Percentiles rank a stretch among this genome's conserved stretches.
These are phyloP conservation scores for Parnassius smintheus DNA, from an alignment of 2,888 invertebrate species.

Conservation along the genomic window DNA sequence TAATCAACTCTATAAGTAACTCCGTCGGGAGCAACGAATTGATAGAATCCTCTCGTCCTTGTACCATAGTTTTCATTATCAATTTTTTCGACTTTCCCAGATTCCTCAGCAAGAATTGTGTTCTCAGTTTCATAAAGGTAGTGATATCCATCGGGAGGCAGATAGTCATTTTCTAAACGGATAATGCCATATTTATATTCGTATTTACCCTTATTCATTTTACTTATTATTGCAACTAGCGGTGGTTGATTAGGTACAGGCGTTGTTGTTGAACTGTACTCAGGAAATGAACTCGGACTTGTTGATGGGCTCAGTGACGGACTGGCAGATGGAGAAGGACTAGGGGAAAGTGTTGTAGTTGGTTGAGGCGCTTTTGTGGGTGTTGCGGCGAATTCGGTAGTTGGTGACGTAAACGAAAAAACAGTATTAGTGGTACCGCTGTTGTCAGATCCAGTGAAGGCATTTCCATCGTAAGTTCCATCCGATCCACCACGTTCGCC, in stretches of 20 bases:
- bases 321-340: conserved; percentile 18
- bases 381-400: conserved; percentile 20
- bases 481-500: conserved; percentile 10
- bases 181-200: conserved; percentile 55
- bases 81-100: conserved; percentile 55
- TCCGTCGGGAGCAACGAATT: conserved; percentile 84
- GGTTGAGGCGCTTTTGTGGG: conserved; percentile 17
- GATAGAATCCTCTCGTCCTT: conserved; percentile 79
- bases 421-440: neutral
- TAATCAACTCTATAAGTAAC: conserved; percentile 78
- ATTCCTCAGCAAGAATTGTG: conserved; percentile 65
- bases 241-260: conserved; percentile 7
- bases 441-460: neutral
- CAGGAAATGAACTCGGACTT: conserved; percentile 3
- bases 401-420: conserved; percentile 11
- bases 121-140: conserved; percentile 68
- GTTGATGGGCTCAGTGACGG: conserved; percentile 16
- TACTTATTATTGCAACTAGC: neutral
- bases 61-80: conserved; percentile 47
- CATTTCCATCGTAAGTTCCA: conserved; percentile 8
- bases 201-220: conserved; percentile 10
- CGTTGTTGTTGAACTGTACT: conserved; percentile 19
- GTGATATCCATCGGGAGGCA: conserved; percentile 57
- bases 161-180: conserved; percentile 54
- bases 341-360: conserved; percentile 25